A percentile compares a stretch with the other conserved stretches of the same genome.
Conservation (phyloP, 2,797 vertebrate species). For the Lepidocolaptes lacrymiger region DNA sequence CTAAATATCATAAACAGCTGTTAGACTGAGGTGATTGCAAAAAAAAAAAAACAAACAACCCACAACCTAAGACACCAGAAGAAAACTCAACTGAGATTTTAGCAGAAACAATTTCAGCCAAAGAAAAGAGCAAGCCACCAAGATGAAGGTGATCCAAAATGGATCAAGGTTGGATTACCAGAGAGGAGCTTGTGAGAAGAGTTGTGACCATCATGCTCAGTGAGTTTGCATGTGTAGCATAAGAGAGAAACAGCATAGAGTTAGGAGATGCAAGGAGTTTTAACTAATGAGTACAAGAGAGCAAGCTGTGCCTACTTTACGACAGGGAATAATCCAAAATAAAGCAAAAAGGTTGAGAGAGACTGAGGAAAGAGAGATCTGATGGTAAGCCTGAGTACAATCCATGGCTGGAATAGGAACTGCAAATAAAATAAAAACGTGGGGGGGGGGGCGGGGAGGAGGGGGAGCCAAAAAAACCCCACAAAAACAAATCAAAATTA, state of each 20-base stretch:
- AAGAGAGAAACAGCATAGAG: neutral
- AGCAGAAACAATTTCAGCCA: neutral
- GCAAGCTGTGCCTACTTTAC: neutral
- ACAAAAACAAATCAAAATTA: neutral
- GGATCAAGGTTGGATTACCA: neutral
- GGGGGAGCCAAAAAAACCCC: neutral
- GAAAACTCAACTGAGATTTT: neutral
- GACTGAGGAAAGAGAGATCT: neutral
- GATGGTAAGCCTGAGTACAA: neutral
- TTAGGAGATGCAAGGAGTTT: neutral
- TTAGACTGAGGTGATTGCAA: neutral
- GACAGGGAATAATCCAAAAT: neutral
- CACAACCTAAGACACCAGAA: neutral
- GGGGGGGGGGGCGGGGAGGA: too few species aligned
- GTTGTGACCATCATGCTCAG: neutral
- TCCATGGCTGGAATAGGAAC: neutral
- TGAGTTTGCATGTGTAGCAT: neutral
- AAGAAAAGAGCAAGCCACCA: neutral
- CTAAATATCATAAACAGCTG: neutral
- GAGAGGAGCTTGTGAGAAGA: neutral
- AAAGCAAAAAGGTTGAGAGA: neutral
- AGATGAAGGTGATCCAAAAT: neutral
- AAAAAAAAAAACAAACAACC: neutral
- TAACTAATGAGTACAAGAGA: neutral
- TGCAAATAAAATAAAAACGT: neutral